Base-by-base conservation (phyloP, 2,113 vertebrate species). In the Ctenodactylus gundi region DNA sequence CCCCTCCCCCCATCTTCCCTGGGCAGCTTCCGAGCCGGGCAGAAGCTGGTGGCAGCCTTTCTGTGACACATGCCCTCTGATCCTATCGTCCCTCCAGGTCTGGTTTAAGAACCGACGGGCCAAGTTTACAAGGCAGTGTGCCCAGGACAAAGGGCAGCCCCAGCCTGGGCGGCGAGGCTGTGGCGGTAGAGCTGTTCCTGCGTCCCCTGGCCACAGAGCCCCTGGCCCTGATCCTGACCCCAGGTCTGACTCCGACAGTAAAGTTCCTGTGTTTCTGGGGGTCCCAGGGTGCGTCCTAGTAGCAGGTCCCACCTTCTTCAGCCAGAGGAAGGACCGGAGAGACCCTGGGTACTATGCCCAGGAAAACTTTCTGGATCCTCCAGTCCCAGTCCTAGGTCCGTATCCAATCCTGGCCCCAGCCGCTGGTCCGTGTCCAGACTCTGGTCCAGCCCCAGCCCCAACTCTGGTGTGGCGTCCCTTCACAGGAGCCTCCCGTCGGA, bases 81-180 rank as follows among this genome's bases (percentile, higher is more conserved):
- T 13, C 23, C 25, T 10, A 10, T 27, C n/a, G 20, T n/a, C 2
- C 6, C 4, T 14, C 2, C 60, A 96, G 84, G 17, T 94, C 18
- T 95, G 88, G 95, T 93, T 96, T 65, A 96, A 93, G 91, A 96
- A 96, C 60, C 72, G n/a, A 4, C 7, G 83, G 0, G 93, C 96
- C 80, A 88, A 88, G 3, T 0, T 3, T 0, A n/a, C n/a, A n/a
- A n/a, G 29, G 15, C 46, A 3, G 29, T 15, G 44, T 49, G 31
- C 15, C 7, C 11, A 2, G 46, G 7, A 60, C 23, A 23, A 25
- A n/a, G 4, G 0, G 0, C n/a, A 23, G 23, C 1, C 3, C 2
- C 21, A 0, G 29, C 0, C 44, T 3, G 6, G 9, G 27, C 0
- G 0, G 6, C 7, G 0, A 17, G 29, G 29, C 41, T 15, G 0